phyloP scores from a whole-genome alignment of 2,888 invertebrate species.

The Eurytoma californica region DNA sequence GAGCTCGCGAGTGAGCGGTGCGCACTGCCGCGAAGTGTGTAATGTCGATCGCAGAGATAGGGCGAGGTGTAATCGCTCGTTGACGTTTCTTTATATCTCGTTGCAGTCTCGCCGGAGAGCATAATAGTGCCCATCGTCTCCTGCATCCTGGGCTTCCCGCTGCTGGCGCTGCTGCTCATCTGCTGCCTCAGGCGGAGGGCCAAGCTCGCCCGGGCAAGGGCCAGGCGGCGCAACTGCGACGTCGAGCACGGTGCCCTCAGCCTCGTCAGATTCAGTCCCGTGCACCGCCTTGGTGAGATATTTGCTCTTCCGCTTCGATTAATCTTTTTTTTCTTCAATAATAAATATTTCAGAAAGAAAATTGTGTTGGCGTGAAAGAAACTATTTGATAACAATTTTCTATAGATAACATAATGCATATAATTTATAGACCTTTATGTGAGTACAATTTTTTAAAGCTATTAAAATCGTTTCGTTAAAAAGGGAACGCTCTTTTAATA shows the following conservation, averaged over 20 bases:
- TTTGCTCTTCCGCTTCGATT: background rate
- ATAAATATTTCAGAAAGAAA: too few species aligned
- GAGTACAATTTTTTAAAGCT: too few species aligned
- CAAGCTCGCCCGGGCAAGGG: constrained; percentile 89
- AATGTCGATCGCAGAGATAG: background rate
- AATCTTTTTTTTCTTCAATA: background rate
- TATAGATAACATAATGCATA: too few species aligned
- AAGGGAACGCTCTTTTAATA: too few species aligned
- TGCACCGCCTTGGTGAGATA: constrained; percentile 81
- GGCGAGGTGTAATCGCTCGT: background rate
- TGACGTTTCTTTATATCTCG: background rate
- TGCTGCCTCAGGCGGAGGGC: constrained; percentile 90
- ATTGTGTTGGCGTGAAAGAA: too few species aligned
- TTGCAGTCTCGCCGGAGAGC: constrained; percentile 88
- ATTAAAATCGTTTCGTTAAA: too few species aligned
- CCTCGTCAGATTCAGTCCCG: constrained; percentile 85
- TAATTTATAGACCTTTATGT: too few species aligned
- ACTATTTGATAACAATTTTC: too few species aligned
- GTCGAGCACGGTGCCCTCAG: constrained; percentile 89
- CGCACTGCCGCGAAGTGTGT: background rate
- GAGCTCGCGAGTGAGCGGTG: background rate
- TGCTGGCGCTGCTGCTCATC: constrained; percentile 89
- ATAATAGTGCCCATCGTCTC: constrained; percentile 92
- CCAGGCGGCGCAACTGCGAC: constrained; percentile 87
- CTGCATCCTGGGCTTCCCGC: constrained; percentile 92